Evolutionary conservation across 2,113 vertebrate species (phyloP).

Genomic region (Platichthys stellatus): DNA sequence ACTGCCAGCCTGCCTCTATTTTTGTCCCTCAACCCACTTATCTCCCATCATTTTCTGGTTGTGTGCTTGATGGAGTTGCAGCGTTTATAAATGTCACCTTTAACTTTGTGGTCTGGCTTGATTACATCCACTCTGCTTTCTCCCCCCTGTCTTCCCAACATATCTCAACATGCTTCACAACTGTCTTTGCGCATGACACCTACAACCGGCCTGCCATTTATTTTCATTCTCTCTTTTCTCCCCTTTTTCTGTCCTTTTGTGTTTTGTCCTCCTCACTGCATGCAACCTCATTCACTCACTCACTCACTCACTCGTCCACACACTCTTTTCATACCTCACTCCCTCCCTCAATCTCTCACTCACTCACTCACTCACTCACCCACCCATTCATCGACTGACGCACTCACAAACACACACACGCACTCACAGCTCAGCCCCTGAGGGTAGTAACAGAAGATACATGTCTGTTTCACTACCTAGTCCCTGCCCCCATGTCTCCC

Average conservation of each 20-base stretch:
- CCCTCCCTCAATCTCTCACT: slow-evolving; percentile 59
- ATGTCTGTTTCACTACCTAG: slow-evolving; percentile 99
- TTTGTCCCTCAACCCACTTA: slow-evolving; percentile 22
- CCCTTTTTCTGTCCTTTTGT: slow-evolving; percentile 58
- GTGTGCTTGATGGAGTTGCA: slow-evolving; percentile 27
- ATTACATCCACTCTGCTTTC: slow-evolving; percentile 31
- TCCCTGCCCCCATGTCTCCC: slow-evolving; percentile 98
- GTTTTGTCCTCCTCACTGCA: slow-evolving; percentile 63
- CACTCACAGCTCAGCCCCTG: slow-evolving; percentile 89
- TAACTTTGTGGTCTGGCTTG: slow-evolving; percentile 44
- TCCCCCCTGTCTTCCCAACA: slow-evolving; percentile 14
- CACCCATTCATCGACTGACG: slow-evolving; percentile 73
- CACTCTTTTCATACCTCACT: slow-evolving; percentile 70
- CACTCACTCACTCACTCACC: slow-evolving; percentile 57
- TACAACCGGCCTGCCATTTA: slow-evolving; percentile 76
- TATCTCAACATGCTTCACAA: slow-evolving; percentile 48
- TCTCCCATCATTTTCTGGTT: slow-evolving; percentile 19
- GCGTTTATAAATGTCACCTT: slow-evolving; percentile 27
- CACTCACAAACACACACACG: slow-evolving; percentile 16
- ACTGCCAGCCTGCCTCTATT: slow-evolving; percentile 30
- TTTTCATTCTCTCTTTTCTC: slow-evolving; percentile 78
- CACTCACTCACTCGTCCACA: slow-evolving; percentile 57
- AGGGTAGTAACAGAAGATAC: slow-evolving; percentile 98
- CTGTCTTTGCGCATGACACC: slow-evolving; percentile 68
- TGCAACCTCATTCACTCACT: slow-evolving; percentile 66